phyloP scores from a whole-genome alignment of 92 coral and sea anemone species.

The Scolanthus callimorphus region DNA sequence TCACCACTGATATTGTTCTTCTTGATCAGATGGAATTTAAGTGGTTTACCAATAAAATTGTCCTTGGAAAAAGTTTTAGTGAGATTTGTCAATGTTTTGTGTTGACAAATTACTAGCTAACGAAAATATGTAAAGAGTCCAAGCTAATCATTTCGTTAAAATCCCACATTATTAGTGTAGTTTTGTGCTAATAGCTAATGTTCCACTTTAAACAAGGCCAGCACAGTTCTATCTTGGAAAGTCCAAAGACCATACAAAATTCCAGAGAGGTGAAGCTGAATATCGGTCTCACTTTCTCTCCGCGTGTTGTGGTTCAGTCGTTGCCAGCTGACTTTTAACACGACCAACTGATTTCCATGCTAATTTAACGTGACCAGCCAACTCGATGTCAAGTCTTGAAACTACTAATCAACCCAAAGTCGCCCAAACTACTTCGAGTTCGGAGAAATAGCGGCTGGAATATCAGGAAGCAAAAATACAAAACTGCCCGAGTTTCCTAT shows the following conservation, averaged over 20 bases:
- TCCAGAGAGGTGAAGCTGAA: no score
- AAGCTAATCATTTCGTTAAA: constrained; percentile 38
- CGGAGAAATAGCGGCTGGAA: no score
- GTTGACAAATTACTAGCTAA: no score
- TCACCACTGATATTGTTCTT: neutral
- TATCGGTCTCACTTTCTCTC: no score
- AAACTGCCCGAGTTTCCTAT: constrained; percentile 25
- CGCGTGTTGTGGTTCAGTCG: no score
- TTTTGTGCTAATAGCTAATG: constrained; percentile 6
- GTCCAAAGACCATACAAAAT: no score
- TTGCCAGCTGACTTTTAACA: no score
- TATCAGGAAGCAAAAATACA: constrained; percentile 39
- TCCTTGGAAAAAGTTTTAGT: no score
- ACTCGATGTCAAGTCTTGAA: constrained; percentile 44
- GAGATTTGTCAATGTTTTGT: no score
- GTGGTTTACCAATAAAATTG: no score
- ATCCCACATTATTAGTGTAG: constrained; percentile 22
- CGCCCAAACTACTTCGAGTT: constrained; percentile 57
- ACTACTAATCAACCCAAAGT: constrained; percentile 54
- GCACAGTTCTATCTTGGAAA: neutral
- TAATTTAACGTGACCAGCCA: constrained; percentile 36
- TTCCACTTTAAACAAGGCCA: neutral
- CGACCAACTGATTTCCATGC: constrained; percentile 28
- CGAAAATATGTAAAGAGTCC: no score
- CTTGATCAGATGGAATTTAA: neutral